Conservation (phyloP, 2,888 invertebrate species). For the Trichopria drosophilae region DNA sequence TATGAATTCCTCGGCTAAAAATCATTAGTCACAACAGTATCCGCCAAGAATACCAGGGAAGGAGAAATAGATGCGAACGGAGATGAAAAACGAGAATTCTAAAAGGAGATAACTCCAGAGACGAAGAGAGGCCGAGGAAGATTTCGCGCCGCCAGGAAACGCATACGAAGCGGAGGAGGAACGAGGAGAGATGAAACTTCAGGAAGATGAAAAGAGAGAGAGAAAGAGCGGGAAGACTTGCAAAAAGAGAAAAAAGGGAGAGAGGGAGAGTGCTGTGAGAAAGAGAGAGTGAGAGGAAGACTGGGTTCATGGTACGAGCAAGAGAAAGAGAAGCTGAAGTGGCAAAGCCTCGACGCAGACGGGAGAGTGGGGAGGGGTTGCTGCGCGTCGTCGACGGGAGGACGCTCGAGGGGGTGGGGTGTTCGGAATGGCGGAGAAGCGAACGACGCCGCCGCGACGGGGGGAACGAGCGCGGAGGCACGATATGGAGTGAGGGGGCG, state of each 20-base stretch:
- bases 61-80: neutral
- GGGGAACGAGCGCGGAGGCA: slow-evolving; percentile 30
- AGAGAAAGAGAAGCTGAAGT: slow-evolving; percentile 27
- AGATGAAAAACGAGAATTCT: neutral
- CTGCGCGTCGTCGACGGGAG: slow-evolving; percentile 31
- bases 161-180: slow-evolving; percentile 19
- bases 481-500: slow-evolving; percentile 9
- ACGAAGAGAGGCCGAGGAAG: too few relatives aligned
- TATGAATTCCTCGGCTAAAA: too few relatives aligned
- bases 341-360: slow-evolving; percentile 35
- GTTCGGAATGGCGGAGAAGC: too few relatives aligned
- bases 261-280: slow-evolving; percentile 30
- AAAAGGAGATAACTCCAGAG: too few relatives aligned
- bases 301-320: slow-evolving; percentile 25
- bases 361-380: slow-evolving; percentile 27
- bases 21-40: too few relatives aligned
- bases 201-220: slow-evolving; percentile 32
- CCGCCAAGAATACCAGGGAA: slow-evolving; percentile 12
- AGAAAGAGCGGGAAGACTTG: slow-evolving; percentile 28
- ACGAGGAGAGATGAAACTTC: slow-evolving; percentile 35
- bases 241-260: slow-evolving; percentile 35
- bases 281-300: slow-evolving; percentile 20
- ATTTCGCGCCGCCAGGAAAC: too few relatives aligned
- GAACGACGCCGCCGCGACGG: slow-evolving; percentile 24
- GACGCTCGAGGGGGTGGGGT: slow-evolving; percentile 27